phyloP scores from a whole-genome alignment of 2,888 invertebrate species.

The Ceriagrion tenellum region DNA sequence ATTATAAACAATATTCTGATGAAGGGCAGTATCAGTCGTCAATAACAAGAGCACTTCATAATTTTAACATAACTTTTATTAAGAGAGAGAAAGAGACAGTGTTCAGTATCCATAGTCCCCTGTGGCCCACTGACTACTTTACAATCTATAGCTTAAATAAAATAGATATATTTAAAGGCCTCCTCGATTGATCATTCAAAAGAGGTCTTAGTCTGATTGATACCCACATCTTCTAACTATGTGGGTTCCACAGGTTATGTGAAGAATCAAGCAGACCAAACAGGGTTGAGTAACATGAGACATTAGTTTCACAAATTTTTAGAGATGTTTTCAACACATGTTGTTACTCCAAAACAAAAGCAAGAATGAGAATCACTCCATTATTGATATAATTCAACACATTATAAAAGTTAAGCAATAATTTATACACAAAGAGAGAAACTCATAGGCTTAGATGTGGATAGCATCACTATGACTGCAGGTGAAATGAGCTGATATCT shows the following conservation, averaged over 20 bases:
- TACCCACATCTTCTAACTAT: neutral
- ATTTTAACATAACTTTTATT: conserved; percentile 62
- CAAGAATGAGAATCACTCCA: conserved; percentile 3
- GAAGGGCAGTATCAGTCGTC: no score
- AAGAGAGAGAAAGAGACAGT: conserved; percentile 49
- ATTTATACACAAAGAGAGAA: conserved; percentile 7
- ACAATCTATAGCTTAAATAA: conserved; percentile 63
- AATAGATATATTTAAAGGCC: conserved; percentile 56
- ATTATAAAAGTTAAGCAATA: neutral
- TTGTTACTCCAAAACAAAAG: neutral
- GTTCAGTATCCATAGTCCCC: conserved; percentile 49
- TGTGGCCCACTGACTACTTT: conserved; percentile 40
- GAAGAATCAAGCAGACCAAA: conserved; percentile 54
- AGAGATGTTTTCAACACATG: neutral
- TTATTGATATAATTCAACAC: neutral
- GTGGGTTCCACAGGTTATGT: conserved; percentile 11
- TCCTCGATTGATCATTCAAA: conserved; percentile 47
- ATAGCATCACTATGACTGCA: neutral
- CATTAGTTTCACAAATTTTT: conserved; percentile 35
- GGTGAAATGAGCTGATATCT: conserved; percentile 21
- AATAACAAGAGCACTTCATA: no score
- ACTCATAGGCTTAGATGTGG: neutral
- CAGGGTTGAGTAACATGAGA: conserved; percentile 56
- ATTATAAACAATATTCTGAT: no score
- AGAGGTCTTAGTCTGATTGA: conserved; percentile 59